These are phyloP conservation scores for Drosophila yooni DNA, from an alignment of 2,888 invertebrate genomes.

Conservation along the genomic window DNA sequence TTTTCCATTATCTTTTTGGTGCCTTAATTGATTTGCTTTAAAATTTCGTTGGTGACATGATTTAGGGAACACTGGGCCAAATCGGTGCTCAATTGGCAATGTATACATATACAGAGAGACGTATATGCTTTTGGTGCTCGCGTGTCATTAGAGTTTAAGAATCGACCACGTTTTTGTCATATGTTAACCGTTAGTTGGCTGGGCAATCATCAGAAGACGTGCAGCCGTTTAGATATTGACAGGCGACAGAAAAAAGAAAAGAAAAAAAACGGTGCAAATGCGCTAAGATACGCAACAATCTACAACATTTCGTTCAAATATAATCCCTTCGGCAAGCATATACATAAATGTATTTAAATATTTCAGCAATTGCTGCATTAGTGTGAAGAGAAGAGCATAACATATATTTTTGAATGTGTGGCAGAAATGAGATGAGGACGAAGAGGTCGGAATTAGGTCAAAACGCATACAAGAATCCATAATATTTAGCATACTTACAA, in stretches of 20 bases:
- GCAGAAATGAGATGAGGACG: background rate
- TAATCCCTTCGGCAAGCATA: slow-evolving; percentile 31
- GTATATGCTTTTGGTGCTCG: slow-evolving; percentile 34
- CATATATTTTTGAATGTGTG: slow-evolving; percentile 36
- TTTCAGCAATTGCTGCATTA: slow-evolving; percentile 17
- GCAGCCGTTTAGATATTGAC: background rate
- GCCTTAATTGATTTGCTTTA: slow-evolving; percentile 70
- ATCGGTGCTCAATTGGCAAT: slow-evolving; percentile 9
- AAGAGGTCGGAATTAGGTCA: background rate
- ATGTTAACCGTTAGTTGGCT: slow-evolving; percentile 11
- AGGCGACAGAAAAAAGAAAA: slow-evolving; percentile 21
- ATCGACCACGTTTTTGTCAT: slow-evolving; percentile 27
- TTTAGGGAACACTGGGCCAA: slow-evolving; percentile 36
- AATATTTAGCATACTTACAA: slow-evolving; percentile 32
- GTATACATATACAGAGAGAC: background rate
- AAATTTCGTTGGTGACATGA: slow-evolving; percentile 36
- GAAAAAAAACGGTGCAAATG: slow-evolving; percentile 24
- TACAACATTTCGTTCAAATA: slow-evolving; percentile 49
- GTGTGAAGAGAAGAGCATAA: slow-evolving; percentile 8
- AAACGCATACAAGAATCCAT: slow-evolving; percentile 28
- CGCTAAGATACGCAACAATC: slow-evolving; percentile 44
- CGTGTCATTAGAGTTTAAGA: slow-evolving; percentile 47
- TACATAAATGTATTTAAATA: slow-evolving; percentile 14
- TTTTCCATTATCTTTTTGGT: slow-evolving; percentile 39
- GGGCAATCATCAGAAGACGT: slow-evolving; percentile 13